A percentile compares a stretch with the other conserved stretches of the same genome.
Evolutionary conservation across 2,113 vertebrate genomes (phyloP).

Genomic region (Hystrix cristata): DNA sequence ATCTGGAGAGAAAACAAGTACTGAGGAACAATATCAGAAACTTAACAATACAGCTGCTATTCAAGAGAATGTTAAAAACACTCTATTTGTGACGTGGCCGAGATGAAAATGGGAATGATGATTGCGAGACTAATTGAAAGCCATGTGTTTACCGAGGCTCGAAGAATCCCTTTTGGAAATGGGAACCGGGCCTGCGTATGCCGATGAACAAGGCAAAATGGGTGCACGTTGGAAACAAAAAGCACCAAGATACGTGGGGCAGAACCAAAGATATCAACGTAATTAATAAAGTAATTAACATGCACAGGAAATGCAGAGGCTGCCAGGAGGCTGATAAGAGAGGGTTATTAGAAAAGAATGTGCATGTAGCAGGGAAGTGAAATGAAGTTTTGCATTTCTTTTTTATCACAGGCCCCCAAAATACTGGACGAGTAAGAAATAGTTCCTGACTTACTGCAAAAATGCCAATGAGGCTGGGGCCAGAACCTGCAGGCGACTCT

Average conservation of each 20-base stretch:
- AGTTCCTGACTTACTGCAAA: conserved; percentile 38
- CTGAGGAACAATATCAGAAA: conserved; percentile 7
- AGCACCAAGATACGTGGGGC: conserved; percentile 62
- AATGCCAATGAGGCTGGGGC: neutral
- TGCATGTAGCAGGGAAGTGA: conserved; percentile 62
- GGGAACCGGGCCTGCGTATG: neutral
- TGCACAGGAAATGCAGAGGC: conserved; percentile 68
- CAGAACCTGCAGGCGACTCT: neutral
- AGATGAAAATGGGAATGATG: conserved; percentile 37
- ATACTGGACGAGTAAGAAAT: conserved; percentile 58
- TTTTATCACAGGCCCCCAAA: conserved; percentile 61
- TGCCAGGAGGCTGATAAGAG: conserved; percentile 82
- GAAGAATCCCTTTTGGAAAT: conserved; percentile 73
- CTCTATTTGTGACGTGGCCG: neutral
- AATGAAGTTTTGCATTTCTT: conserved; percentile 70
- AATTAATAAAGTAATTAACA: conserved; percentile 84
- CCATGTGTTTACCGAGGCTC: conserved; percentile 65
- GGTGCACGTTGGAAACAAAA: conserved; percentile 68
- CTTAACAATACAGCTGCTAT: neutral
- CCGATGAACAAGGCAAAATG: conserved; percentile 58
- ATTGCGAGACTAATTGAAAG: conserved; percentile 60
- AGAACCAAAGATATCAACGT: conserved; percentile 72
- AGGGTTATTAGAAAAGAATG: conserved; percentile 73
- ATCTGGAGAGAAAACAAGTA: conserved; percentile 29
- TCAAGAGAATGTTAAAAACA: neutral